A percentile compares a stretch with the other conserved stretches of the same genome.
Conservation (phyloP, 2,888 invertebrate genomes). For the Abrostola tripartita region DNA sequence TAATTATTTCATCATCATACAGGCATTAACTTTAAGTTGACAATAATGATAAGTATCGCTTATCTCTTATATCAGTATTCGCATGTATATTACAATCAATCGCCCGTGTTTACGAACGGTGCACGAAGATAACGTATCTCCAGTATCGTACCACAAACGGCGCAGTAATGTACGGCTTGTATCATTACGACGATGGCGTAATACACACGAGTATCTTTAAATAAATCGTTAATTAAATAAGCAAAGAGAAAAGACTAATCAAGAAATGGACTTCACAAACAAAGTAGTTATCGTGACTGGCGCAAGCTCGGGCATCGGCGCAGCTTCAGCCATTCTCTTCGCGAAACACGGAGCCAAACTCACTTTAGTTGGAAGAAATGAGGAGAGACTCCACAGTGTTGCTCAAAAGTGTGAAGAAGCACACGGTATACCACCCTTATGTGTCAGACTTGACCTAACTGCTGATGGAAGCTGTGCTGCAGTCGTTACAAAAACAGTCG, state of each 20-base stretch:
- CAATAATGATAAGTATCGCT: no score
- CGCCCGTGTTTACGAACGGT: no score
- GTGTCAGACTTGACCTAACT: slow-evolving; percentile 88
- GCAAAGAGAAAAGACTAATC: not conserved
- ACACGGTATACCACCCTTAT: slow-evolving; percentile 57
- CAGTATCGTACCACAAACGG: not conserved
- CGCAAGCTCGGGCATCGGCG: slow-evolving; percentile 76
- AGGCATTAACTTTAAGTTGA: no score
- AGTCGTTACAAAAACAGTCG: slow-evolving; percentile 90
- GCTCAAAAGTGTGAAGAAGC: slow-evolving; percentile 60
- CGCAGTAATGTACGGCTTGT: not conserved
- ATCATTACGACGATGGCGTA: not conserved
- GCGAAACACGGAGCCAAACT: slow-evolving; percentile 69
- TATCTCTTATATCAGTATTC: no score
- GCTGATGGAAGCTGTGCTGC: slow-evolving; percentile 89
- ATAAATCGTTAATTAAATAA: not conserved
- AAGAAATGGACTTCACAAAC: slow-evolving; percentile 67
- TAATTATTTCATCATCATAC: no score
- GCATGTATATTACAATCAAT: no score
- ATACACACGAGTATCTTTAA: not conserved
- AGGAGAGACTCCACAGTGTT: slow-evolving; percentile 62
- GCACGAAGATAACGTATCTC: not conserved
- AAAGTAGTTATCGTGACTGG: slow-evolving; percentile 77
- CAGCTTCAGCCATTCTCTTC: slow-evolving; percentile 69
- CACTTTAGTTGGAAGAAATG: slow-evolving; percentile 71